Evolutionary conservation across 1,140 invertebrate genomes (phyloP), one percentile per base, ranked within the genome.

Genomic region (Orius insidiosus): DNA sequence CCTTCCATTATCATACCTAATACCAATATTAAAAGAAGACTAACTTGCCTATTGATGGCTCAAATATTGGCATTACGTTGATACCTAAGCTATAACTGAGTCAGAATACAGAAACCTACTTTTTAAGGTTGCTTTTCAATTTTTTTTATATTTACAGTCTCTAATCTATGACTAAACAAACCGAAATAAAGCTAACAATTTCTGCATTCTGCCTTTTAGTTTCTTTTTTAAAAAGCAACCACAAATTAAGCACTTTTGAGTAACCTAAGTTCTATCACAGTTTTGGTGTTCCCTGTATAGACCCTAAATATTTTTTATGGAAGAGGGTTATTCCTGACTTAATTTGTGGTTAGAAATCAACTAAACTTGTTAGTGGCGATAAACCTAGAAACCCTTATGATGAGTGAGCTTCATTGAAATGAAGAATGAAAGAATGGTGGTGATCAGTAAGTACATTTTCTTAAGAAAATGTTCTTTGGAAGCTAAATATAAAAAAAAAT

Each of bases 21-120:
- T 46, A 46, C 45, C 45, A 46, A 46, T 46, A 46, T 5, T 38
- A 24, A n/a, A 10, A 24, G 7, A 7, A 24, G 3, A 24, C 24
- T 24, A 19, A 18, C 35, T 18, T 16, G 7, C 11, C 5, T 32
- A 19, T 14, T 11, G 14, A 16, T 38, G 24, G 37, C 35, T 33
- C 16, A 13, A 36, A 37, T 46, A 46, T 46, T 45, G 45, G 45
- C 45, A 46, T 46, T 46, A 46, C 18, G 24, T 32, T 33, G 42
- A 33, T 33, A 15, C 31, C 15, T 33, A 33, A 33, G 14, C 42
- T 33, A 33, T 10, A 33, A 4, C n/a, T n/a, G 34, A 44, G 42
- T 44, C 42, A 44, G 42, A 44, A 44, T 44, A 44, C 42, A 44
- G 42, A 44, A 44, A 44, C 42, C 18, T 15, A 40, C 14, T 9